Base-by-base conservation (phyloP, 2,888 invertebrate species). In the Calliscelio sp. region DNA sequence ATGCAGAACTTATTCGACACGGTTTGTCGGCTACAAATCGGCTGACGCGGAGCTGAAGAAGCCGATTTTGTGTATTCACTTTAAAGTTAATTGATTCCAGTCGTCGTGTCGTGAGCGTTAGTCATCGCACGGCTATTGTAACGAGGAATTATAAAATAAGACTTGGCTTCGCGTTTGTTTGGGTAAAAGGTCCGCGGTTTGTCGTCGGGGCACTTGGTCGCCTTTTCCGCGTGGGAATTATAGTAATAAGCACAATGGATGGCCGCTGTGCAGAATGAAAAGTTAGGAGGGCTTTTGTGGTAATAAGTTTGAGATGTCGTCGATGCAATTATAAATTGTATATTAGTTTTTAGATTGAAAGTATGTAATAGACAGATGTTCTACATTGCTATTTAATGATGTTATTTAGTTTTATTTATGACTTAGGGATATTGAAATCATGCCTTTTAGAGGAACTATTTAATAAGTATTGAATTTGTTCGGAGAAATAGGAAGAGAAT, bases 71-170 rank as follows among this genome's bases (percentile, higher is more conserved):
- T 41, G 10, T 53, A 51, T 53, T 22, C 38, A n/a, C 38, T 53
- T 70, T 55, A 70, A 70, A 70, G 55, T 55, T 70, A 70, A 55
- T 70, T 41, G 70, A 70, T 70, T 70, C 41, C 38, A 38, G 53
- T 66, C 51, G 44, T n/a, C 18, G 46, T 4, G 51, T 66, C 66
- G 51, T 66, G 51, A 66, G 53, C 68, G 25, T 53, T 38, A 53
- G 53, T 68, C 53, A 53, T 68, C 53, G 68, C 22, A 8, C 49
- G 3, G 66, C 49, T n/a, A 44, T 20, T 66, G 49, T 53, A 68
- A 68, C 51, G 53, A 68, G 70, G 70, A 55, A 55, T 55, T 70
- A 70, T 44, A 55, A 70, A 55, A 55, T 70, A 41, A 25, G 16
- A 24, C 49, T 41, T 35, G 38, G 53, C 22, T 24, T 18, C 14